Base-by-base conservation (phyloP, 2,113 vertebrate genomes). In the Psephotus haematonotus region DNA sequence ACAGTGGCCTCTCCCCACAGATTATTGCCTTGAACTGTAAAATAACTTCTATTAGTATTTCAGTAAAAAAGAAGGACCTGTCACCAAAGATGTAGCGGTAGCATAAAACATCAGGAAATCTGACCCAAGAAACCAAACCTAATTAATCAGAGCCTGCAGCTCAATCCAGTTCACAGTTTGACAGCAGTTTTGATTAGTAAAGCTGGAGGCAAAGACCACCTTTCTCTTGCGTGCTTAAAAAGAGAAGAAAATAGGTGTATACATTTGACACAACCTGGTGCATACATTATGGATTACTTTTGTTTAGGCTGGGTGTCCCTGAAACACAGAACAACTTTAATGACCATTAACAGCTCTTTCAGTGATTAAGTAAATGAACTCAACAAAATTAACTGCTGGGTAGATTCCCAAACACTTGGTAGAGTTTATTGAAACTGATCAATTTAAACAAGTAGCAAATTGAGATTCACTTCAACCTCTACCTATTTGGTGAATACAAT, bases 401-500 rank as follows among this genome's bases (percentile, higher is more conserved):
- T 93, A 90, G 83, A 85, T 97, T 97, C 86, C 95, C 92, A 97
- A 96, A 96, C 92, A 95, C 49, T 96, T 14, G 19, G 70, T 91
- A 78, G 10, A 95, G 91, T 95, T 98, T 97, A 97, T 97, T 97
- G 97, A 97, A 97, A 98, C 86, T 89, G 96, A 98, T 97, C 96
- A 87, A 86, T 94, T 97, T 97, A 97, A 98, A 98, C 82, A 97
- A 97, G 92, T 82, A 98, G 97, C 85, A 98, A 98, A 98, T 95
- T 97, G 97, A 98, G 95, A 98, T 98, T 98, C 96, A 97, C 92
- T 98, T 98, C 97, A 97, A 94, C 90, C 71, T 95, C 71, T 74
- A 95, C 43, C 93, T 87, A 55, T 97, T 96, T 82, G 72, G 90
- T 33, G 70, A 97, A 94, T 68, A 90, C 92, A 97, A 98, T 98